phyloP scores from a whole-genome alignment of 1,140 invertebrate species.

The Theocolax elegans region DNA sequence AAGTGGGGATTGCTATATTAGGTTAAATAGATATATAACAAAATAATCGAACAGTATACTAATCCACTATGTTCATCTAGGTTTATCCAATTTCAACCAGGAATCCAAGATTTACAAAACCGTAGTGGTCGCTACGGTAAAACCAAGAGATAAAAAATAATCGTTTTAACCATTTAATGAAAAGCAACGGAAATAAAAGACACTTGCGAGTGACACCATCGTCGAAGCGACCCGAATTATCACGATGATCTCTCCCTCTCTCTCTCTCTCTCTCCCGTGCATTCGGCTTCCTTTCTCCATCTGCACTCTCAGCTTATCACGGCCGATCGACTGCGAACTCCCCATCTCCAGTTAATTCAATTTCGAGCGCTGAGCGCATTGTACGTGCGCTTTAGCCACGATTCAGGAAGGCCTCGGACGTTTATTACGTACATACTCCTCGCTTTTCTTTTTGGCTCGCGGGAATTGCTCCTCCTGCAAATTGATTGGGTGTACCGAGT shows the following conservation, averaged over 20 bases:
- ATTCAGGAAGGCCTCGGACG: constrained; percentile 29
- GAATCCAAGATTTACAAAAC: too few species aligned
- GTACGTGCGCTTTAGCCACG: constrained; percentile 11
- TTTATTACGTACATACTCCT: neutral
- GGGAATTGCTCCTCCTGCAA: neutral
- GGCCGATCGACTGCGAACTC: too few species aligned
- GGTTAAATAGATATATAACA: too few species aligned
- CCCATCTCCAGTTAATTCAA: too few species aligned
- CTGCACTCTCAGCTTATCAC: neutral
- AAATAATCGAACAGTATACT: too few species aligned
- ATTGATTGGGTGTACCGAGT: constrained; percentile 11
- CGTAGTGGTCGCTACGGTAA: too few species aligned
- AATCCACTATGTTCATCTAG: too few species aligned
- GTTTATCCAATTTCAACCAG: too few species aligned
- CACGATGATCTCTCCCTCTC: neutral
- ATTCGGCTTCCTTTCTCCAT: neutral
- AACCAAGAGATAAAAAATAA: too few species aligned
- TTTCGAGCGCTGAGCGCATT: constrained; percentile 5
- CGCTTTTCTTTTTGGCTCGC: neutral
- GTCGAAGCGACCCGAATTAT: constrained; percentile 14
- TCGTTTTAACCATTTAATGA: too few species aligned
- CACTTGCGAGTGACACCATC: neutral
- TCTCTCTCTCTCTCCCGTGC: neutral
- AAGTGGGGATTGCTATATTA: too few species aligned
- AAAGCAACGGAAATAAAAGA: too few species aligned